Evolutionary conservation across 2,113 vertebrate species (phyloP).

Genomic region (Scalopus aquaticus): DNA sequence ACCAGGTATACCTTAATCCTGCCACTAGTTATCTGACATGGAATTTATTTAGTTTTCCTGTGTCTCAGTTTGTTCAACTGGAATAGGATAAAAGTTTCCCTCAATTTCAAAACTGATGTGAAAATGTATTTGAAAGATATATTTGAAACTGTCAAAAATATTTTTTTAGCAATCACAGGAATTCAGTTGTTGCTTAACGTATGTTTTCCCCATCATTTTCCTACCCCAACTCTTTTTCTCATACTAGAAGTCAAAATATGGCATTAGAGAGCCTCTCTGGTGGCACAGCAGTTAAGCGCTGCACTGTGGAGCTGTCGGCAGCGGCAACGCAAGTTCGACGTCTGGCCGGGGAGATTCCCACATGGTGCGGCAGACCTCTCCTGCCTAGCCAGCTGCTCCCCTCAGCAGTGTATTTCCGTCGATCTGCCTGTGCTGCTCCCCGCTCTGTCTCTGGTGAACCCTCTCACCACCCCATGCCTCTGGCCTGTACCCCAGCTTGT

Average conservation of each 20-base stretch:
- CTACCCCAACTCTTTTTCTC: neutral
- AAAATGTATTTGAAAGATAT: neutral
- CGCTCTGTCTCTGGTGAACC: too few species aligned
- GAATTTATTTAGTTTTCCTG: neutral
- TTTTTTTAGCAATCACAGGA: neutral
- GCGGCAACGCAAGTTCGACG: too few species aligned
- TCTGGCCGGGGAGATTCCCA: too few species aligned
- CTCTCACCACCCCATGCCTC: too few species aligned
- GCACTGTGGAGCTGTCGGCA: too few species aligned
- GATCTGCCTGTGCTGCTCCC: too few species aligned
- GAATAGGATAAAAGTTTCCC: neutral
- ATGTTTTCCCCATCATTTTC: neutral
- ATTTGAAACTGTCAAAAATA: neutral
- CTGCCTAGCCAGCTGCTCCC: too few species aligned
- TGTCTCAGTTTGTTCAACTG: neutral
- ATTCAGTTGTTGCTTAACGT: neutral
- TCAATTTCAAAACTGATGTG: neutral
- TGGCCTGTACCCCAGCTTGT: too few species aligned
- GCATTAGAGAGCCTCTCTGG: too few species aligned
- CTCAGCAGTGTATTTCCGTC: too few species aligned
- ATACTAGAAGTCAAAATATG: neutral
- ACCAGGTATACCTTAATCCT: neutral
- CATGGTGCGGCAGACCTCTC: too few species aligned
- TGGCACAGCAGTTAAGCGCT: too few species aligned
- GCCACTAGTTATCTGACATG: neutral